A percentile compares a stretch with the other conserved stretches of the same genome.
Conservation (phyloP, 37 sponge, comb jelly and placozoan species). For the Chondrosia reniformis region DNA sequence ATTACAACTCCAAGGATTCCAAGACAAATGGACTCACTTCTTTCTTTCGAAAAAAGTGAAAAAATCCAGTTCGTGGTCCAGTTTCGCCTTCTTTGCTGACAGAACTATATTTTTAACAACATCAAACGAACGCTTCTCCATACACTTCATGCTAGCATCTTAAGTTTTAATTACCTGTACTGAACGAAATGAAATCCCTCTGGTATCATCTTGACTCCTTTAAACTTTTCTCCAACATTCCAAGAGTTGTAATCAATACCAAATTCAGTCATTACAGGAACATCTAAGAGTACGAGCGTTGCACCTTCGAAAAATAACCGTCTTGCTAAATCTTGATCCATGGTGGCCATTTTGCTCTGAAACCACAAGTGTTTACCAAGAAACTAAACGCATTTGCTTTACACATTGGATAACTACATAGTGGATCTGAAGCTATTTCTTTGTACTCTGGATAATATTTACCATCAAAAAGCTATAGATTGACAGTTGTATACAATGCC, state of each 20-base stretch:
- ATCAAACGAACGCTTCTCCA: neutral
- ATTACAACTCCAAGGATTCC: no score
- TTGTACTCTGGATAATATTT: no score
- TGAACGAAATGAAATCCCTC: constrained; percentile 91
- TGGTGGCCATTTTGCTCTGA: no score
- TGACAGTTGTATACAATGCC: no score
- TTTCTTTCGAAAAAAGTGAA: constrained; percentile 70
- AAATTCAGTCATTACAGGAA: constrained; percentile 79
- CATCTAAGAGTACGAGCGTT: constrained; percentile 58
- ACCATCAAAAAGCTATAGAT: no score
- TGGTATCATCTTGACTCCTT: constrained; percentile 99
- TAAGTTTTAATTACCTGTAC: constrained; percentile 49
- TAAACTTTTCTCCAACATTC: constrained; percentile 84
- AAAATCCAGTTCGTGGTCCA: constrained; percentile 91
- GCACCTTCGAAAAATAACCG: constrained; percentile 74
- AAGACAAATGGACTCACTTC: no score
- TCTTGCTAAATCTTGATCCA: constrained; percentile 72
- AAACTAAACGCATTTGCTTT: no score
- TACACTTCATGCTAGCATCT: neutral
- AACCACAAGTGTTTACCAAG: no score
- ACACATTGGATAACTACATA: no score
- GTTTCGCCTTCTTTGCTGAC: constrained; percentile 76
- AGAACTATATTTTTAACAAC: constrained; percentile 43
- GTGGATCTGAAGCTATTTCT: no score
- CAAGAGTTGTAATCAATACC: constrained; percentile 96